These are phyloP conservation scores for Darevskia nairensis DNA, from an alignment of 2,797 vertebrate species.

Conservation along the genomic window DNA sequence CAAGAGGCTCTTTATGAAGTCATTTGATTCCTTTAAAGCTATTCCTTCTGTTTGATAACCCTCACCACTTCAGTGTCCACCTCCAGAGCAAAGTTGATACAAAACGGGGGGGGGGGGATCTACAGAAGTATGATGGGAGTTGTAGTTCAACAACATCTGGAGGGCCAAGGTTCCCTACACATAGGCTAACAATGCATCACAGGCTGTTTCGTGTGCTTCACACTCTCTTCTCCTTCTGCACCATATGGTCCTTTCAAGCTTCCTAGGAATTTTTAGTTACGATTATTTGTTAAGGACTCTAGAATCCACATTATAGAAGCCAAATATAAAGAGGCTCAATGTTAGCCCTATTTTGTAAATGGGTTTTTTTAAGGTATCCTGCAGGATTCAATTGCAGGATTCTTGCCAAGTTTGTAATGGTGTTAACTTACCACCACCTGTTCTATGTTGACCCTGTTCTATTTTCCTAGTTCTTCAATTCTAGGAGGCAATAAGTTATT, in stretches of 20 bases:
- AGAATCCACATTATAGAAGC: background rate
- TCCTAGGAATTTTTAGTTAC: background rate
- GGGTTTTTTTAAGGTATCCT: background rate
- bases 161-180: no score
- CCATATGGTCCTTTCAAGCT: background rate
- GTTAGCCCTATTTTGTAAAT: background rate
- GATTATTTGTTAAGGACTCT: background rate
- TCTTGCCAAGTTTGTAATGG: no score
- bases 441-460: background rate
- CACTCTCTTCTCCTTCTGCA: background rate
- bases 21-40: constrained; percentile 31
- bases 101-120: background rate
- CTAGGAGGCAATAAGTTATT: background rate
- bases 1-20: constrained; percentile 31
- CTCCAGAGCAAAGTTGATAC: background rate
- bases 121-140: background rate
- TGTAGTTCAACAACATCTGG: no score
- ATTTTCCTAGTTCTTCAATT: background rate
- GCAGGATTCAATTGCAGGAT: no score
- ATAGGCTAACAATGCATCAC: background rate
- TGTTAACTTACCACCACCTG: background rate
- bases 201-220: background rate
- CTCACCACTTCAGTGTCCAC: background rate
- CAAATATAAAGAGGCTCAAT: background rate
- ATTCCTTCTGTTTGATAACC: constrained; percentile 36